Evolutionary conservation across 2,888 invertebrate genomes (phyloP), one percentile per base, ranked within the genome.

Genomic region (Pheosia tremula): DNA sequence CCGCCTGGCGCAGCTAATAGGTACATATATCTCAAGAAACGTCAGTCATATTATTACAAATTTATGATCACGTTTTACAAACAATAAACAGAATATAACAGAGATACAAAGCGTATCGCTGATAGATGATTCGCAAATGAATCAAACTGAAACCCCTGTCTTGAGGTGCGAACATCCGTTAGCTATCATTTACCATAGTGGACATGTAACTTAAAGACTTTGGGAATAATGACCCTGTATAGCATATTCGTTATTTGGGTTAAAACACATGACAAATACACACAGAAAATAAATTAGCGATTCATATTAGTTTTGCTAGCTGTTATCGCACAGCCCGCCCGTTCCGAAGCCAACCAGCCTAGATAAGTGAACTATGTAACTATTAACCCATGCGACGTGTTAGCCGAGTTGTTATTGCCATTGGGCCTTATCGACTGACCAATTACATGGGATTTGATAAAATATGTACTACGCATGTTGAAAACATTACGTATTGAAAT

Each of bases 261-360:
- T 10, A 45, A 11, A 45, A 45, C 45, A 45, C 45, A 11, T 52
- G 5, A 52, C 24, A n/a, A 36, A 52, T 36, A 52, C 52, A 52
- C 11, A 47, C n/a, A n/a, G 11, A 47, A 11, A 11, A 47, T 47
- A 47, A 47, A 47, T 47, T 8, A 3, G 3, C 5, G 11, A 1
- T 11, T 8, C 11, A 5, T 11, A 7, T 54, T 54, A 54, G 5
- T 36, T 56, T 41, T 56, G 41, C 41, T 41, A 41, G 52, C 53
- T 62, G 71, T 74, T 76, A 74, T 74, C 74, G 69, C 66, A 71
- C 71, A 66, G 61, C 62, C 64, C 65, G 71, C 68, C 71, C 76
- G 74, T 71, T 76, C 74, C 63, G 67, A 76, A 69, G 68, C 67
- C 53, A 74, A 66, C 73, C 63, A 60, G 56, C 57, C 39, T 47